A percentile compares a stretch with the other conserved stretches of the same genome.
Conservation (phyloP, 2,113 vertebrate species). For the Psilopsiagon aymara region DNA sequence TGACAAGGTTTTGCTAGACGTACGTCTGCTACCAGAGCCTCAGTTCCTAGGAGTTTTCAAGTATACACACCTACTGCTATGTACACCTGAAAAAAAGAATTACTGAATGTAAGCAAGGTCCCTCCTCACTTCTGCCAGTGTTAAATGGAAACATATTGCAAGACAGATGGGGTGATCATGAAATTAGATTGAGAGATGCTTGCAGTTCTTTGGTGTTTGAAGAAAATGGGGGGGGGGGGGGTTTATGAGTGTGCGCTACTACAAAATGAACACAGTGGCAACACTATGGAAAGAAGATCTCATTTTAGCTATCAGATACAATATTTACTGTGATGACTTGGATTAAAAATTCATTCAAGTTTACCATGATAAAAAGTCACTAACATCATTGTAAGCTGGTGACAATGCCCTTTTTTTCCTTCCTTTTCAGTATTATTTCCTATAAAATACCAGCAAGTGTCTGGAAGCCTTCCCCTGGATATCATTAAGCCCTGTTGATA, state of each 20-base stretch:
- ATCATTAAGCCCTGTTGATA: conserved; percentile 3
- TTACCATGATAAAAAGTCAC: background rate
- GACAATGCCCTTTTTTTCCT: background rate
- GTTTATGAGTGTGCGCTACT: background rate
- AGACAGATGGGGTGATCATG: background rate
- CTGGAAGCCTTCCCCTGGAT: background rate
- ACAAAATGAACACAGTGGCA: background rate
- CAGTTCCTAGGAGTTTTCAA: background rate
- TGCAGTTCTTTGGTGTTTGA: background rate
- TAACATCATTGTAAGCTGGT: background rate
- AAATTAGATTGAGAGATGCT: background rate
- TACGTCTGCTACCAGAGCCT: background rate
- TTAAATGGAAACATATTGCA: background rate
- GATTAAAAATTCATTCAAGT: background rate
- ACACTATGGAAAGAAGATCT: background rate
- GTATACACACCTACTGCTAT: background rate
- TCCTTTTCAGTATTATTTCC: background rate
- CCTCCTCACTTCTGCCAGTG: background rate
- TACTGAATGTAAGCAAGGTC: background rate
- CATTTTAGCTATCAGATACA: background rate
- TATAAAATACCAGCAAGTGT: background rate
- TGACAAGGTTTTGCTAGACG: background rate
- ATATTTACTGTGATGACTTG: background rate
- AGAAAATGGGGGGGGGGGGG: background rate
- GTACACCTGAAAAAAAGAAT: background rate